phyloP scores from a whole-genome alignment of 2,888 invertebrate genomes.

The Athalia cordata region DNA sequence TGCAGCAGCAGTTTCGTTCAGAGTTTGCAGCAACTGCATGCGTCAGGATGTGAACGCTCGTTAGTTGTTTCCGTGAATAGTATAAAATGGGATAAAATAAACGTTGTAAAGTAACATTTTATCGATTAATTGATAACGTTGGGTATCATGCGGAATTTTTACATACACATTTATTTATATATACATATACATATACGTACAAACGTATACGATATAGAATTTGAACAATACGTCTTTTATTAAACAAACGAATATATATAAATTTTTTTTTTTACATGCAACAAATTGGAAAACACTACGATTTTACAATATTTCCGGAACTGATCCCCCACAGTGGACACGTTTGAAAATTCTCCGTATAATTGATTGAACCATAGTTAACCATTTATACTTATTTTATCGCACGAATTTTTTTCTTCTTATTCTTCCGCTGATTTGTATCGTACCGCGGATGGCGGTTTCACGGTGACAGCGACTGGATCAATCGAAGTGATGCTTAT shows the following conservation, averaged over 20 bases:
- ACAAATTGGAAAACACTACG: too few species aligned
- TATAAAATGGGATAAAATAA: conserved; percentile 1
- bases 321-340: too few species aligned
- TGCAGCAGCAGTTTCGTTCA: too few species aligned
- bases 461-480: neutral
- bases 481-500: conserved; percentile 22
- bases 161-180: neutral
- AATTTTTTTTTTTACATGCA: too few species aligned
- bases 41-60: conserved; percentile 63
- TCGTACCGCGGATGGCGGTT: neutral
- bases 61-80: conserved; percentile 51
- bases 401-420: too few species aligned
- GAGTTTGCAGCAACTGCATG: conserved; percentile 51
- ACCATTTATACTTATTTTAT: too few species aligned
- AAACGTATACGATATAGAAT: neutral
- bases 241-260: too few species aligned
- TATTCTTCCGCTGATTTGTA: too few species aligned
- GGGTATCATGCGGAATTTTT: neutral
- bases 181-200: neutral
- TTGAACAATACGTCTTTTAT: too few species aligned
- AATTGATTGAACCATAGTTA: too few species aligned
- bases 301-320: too few species aligned
- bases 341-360: too few species aligned
- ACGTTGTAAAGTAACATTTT: neutral
- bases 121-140: conserved; percentile 7